These are phyloP conservation scores for Ecliptopera silaceata DNA, from an alignment of 2,888 invertebrate species.

Conservation along the genomic window DNA sequence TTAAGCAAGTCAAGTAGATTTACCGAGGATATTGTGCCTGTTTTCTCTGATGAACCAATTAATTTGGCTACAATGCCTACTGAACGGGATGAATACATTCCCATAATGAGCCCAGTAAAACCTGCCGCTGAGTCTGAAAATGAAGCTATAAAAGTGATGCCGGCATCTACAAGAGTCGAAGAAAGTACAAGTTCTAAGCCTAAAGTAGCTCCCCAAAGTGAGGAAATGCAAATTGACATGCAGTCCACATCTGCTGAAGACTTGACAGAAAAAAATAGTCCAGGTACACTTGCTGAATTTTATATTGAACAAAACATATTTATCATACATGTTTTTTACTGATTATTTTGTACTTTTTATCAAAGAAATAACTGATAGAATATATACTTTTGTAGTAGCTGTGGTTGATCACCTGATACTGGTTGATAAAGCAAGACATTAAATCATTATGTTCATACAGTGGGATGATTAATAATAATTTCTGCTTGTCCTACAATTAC, in stretches of 20 bases:
- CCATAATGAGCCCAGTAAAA: constrained; percentile 49
- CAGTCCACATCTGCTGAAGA: constrained; percentile 71
- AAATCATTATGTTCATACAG: not conserved
- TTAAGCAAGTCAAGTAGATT: constrained; percentile 68
- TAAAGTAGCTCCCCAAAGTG: constrained; percentile 49
- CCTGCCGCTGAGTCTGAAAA: constrained; percentile 52
- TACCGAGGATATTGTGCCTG: constrained; percentile 58
- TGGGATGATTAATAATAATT: too few relatives aligned
- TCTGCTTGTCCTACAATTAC: too few relatives aligned
- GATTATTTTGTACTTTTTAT: constrained; percentile 15
- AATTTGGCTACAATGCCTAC: constrained; percentile 71
- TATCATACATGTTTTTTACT: constrained; percentile 13
- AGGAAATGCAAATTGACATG: constrained; percentile 75
- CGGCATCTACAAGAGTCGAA: constrained; percentile 49
- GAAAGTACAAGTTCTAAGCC: constrained; percentile 51
- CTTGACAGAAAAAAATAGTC: constrained; percentile 69
- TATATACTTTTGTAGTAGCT: not conserved
- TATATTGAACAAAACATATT: too few relatives aligned
- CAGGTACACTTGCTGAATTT: too few relatives aligned
- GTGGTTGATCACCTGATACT: not conserved
- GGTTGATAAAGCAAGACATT: not conserved
- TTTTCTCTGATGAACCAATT: constrained; percentile 70
- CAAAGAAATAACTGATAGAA: not conserved
- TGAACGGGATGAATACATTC: constrained; percentile 67
- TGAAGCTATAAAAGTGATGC: constrained; percentile 51